Conservation (phyloP, 1,140 invertebrate species). For the Diachasma alloeum region DNA sequence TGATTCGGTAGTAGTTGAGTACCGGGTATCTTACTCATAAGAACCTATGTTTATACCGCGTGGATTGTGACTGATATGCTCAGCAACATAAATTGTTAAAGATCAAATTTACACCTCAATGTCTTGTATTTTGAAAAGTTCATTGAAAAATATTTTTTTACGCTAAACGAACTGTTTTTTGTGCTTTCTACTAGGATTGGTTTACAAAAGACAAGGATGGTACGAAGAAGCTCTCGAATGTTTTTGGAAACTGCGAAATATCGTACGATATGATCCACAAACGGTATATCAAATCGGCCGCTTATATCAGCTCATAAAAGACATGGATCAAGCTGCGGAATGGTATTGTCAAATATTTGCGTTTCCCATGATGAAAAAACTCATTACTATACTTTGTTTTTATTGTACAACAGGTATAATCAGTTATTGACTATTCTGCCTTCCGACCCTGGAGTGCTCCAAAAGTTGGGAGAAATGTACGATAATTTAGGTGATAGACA, state of each 20-base stretch:
- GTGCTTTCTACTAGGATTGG: constrained; percentile 67
- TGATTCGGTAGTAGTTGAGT: too few relatives aligned
- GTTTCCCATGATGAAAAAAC: not conserved
- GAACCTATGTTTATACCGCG: too few relatives aligned
- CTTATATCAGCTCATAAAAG: constrained; percentile 79
- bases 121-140: too few relatives aligned
- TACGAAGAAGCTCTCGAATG: constrained; percentile 81
- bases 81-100: too few relatives aligned
- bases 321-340: constrained; percentile 81
- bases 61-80: too few relatives aligned
- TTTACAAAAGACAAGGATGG: constrained; percentile 75
- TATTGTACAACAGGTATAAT: constrained; percentile 72
- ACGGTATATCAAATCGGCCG: constrained; percentile 88
- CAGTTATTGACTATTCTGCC: constrained; percentile 85
- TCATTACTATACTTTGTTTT: constrained; percentile 3
- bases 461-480: constrained; percentile 86
- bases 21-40: too few relatives aligned
- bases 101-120: too few relatives aligned
- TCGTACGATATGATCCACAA: constrained; percentile 81
- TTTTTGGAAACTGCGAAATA: constrained; percentile 84
- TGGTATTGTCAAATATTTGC: constrained; percentile 59
- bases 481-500: constrained; percentile 88
- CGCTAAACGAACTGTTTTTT: not conserved
- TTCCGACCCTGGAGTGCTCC: constrained; percentile 83
- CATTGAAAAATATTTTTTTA: too few relatives aligned